Evolutionary conservation across 2,888 invertebrate species (phyloP).

Genomic region (Tetragonula carbonaria): DNA sequence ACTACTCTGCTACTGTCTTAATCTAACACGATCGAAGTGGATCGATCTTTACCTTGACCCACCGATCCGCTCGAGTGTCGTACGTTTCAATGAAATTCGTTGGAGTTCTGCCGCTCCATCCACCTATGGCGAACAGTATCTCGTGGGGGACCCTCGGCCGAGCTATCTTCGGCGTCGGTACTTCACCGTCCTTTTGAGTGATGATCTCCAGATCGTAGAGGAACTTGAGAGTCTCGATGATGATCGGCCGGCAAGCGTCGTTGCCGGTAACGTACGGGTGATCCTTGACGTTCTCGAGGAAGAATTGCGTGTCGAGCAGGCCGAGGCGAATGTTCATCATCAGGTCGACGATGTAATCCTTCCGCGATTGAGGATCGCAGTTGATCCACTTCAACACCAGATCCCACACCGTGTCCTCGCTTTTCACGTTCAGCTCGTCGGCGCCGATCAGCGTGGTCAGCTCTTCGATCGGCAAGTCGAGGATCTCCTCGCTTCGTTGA

Average conservation of each 20-base stretch:
- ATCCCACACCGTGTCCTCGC: conserved; percentile 95
- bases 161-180: conserved; percentile 94
- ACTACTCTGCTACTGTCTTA: no score
- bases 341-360: conserved; percentile 90
- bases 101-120: conserved; percentile 88
- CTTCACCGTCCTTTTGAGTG: conserved; percentile 90
- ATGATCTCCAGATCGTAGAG: conserved; percentile 97
- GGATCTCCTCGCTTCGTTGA: conserved; percentile 90
- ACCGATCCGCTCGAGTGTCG: conserved; percentile 94
- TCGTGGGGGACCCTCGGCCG: conserved; percentile 94
- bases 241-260: conserved; percentile 93
- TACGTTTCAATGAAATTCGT: conserved; percentile 92
- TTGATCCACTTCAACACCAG: conserved; percentile 95
- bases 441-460: conserved; percentile 91
- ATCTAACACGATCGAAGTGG: no score
- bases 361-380: conserved; percentile 89
- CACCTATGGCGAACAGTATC: conserved; percentile 93
- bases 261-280: conserved; percentile 94
- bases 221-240: conserved; percentile 96
- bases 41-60: conserved; percentile 88
- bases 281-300: conserved; percentile 95
- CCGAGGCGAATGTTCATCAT: conserved; percentile 93
- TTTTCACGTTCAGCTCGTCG: conserved; percentile 94
- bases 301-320: conserved; percentile 94
- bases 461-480: conserved; percentile 90